Conservation (phyloP, 2,888 invertebrate genomes). For the Allolobophora icterica region DNA sequence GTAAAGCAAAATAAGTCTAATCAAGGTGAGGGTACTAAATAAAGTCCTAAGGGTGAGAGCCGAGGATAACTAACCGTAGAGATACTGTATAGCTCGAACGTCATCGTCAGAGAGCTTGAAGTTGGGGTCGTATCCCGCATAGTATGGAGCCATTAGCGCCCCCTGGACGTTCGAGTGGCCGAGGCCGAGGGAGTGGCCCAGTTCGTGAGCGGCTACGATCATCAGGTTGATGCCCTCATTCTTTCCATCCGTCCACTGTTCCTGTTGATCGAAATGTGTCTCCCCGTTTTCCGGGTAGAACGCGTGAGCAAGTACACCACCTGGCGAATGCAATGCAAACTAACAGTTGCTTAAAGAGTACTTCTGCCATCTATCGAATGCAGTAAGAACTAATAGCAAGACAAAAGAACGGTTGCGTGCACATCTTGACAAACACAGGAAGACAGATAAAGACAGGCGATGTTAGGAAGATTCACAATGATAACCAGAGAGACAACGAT, state of each 20-base stretch:
- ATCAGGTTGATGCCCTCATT: conserved; percentile 55
- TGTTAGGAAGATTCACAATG: background rate
- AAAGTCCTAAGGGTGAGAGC: too few species aligned
- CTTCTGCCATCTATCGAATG: too few species aligned
- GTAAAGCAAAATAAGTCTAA: too few species aligned
- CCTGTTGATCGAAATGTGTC: conserved; percentile 64
- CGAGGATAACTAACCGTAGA: conserved; percentile 60
- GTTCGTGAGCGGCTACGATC: conserved; percentile 63
- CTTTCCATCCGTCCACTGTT: conserved; percentile 58
- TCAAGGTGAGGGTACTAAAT: too few species aligned
- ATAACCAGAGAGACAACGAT: background rate
- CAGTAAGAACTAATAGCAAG: background rate
- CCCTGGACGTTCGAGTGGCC: conserved; percentile 58
- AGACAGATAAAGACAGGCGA: background rate
- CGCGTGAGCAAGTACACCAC: conserved; percentile 62
- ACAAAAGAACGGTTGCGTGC: background rate
- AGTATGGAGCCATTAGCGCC: conserved; percentile 64
- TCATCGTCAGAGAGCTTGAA: conserved; percentile 60
- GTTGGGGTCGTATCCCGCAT: conserved; percentile 59
- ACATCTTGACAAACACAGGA: background rate
- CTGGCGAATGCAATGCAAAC: conserved; percentile 46
- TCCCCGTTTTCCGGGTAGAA: conserved; percentile 63
- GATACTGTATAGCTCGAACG: conserved; percentile 56
- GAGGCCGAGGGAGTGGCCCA: conserved; percentile 64
- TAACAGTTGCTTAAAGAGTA: background rate